A percentile compares a stretch with the other conserved stretches of the same genome.
Conservation (phyloP, 2,888 invertebrate genomes). For the Sussaba pulchella region DNA sequence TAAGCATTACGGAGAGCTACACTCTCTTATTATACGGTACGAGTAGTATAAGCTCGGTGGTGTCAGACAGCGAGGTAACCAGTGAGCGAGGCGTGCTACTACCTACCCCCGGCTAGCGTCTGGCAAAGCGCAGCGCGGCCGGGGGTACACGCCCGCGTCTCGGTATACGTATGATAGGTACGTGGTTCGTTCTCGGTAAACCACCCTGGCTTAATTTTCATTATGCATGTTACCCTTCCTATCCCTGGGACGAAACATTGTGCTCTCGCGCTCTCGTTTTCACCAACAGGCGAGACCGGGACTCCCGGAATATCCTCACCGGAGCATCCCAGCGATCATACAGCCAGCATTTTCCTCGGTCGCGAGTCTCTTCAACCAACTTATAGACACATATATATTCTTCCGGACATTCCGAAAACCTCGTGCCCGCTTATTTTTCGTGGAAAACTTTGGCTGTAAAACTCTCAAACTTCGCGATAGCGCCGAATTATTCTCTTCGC, state of each 20-base stretch:
- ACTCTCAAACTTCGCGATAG: slow-evolving; percentile 19
- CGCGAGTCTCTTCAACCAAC: not conserved
- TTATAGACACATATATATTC: slow-evolving; percentile 7
- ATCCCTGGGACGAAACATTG: slow-evolving; percentile 51
- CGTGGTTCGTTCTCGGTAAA: slow-evolving; percentile 61
- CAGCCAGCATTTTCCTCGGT: slow-evolving; percentile 16
- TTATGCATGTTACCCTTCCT: slow-evolving; percentile 64
- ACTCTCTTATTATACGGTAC: slow-evolving; percentile 47
- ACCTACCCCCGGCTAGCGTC: slow-evolving; percentile 6
- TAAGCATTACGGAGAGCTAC: slow-evolving; percentile 38
- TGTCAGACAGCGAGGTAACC: slow-evolving; percentile 14
- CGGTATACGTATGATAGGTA: slow-evolving; percentile 38
- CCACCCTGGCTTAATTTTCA: slow-evolving; percentile 68
- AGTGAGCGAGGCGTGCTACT: slow-evolving; percentile 11
- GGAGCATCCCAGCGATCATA: not conserved
- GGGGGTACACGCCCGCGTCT: slow-evolving; percentile 4
- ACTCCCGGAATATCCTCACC: slow-evolving; percentile 3
- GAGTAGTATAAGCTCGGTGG: slow-evolving; percentile 30
- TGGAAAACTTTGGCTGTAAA: slow-evolving; percentile 23
- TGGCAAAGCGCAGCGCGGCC: not conserved
- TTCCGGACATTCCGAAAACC: slow-evolving; percentile 39
- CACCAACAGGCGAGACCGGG: slow-evolving; percentile 10
- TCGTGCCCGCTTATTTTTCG: slow-evolving; percentile 19
- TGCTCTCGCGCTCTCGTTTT: slow-evolving; percentile 36
- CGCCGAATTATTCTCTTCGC: not conserved